These are phyloP conservation scores for Asbolus verrucosus DNA, from an alignment of 1,140 invertebrate genomes.

Conservation along the genomic window DNA sequence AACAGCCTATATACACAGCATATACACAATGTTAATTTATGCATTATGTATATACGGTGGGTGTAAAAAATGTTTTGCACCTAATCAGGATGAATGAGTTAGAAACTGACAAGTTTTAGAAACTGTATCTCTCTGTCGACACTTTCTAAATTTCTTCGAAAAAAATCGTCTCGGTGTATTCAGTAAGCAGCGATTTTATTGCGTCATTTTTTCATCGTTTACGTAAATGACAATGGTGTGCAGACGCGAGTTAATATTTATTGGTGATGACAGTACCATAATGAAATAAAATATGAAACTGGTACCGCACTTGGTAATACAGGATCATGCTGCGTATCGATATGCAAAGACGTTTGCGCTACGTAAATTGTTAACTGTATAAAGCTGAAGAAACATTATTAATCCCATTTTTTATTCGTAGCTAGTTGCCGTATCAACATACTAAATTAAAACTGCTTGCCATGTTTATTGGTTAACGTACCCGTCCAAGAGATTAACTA, in stretches of 20 bases:
- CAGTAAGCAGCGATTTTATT: not conserved
- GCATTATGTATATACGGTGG: too few species aligned
- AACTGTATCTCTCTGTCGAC: not conserved
- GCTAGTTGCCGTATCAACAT: slow-evolving; percentile 10
- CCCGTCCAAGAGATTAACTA: slow-evolving; percentile 6
- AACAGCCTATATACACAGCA: too few species aligned
- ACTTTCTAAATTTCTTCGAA: slow-evolving; percentile 24
- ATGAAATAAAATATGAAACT: slow-evolving; percentile 25
- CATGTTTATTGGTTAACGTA: slow-evolving; percentile 18
- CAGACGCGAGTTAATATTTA: slow-evolving; percentile 9
- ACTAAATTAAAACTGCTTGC: not conserved
- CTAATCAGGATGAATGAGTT: too few species aligned
- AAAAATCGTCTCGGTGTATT: slow-evolving; percentile 3
- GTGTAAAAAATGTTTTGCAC: not conserved
- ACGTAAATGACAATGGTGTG: not conserved
- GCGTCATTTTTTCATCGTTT: slow-evolving; percentile 5
- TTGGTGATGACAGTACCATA: slow-evolving; percentile 20
- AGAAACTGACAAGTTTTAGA: too few species aligned
- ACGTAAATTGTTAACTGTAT: slow-evolving; percentile 33
- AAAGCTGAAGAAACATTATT: slow-evolving; percentile 7
- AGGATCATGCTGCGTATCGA: slow-evolving; percentile 20
- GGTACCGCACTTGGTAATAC: slow-evolving; percentile 24
- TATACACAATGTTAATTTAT: too few species aligned
- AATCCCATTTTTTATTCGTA: slow-evolving; percentile 7
- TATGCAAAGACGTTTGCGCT: slow-evolving; percentile 15